Base-by-base conservation (phyloP, 2,888 invertebrate genomes). In the Hirtodrosophila duncani region DNA sequence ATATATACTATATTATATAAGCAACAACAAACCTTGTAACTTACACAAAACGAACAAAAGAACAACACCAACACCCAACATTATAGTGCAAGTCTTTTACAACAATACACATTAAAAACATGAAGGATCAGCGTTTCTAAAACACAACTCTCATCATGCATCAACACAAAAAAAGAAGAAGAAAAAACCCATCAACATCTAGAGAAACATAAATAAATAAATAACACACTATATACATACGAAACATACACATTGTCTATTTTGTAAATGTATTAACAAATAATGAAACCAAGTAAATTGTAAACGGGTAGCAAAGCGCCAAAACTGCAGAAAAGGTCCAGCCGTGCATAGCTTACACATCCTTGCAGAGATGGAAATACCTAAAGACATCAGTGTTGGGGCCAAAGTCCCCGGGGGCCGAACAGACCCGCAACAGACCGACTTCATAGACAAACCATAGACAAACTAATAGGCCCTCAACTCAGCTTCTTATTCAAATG, bases 121-220 rank as follows among this genome's bases (percentile, higher is more conserved):
- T 37, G 18, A 68, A 64, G 75, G 75, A 71, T 70, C 67, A 70
- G 59, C 70, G 53, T 64, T 61, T 70, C 70, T 62, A 64, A 69
- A 70, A 67, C 68, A 70, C 58, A 50, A 60, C 38, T 42, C 44
- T 59, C 63, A n/a, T 53, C 59, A 53, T 63, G 52, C 48, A 45
- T 16, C 34, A 51, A 43, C 27, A 56, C 44, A 56, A 39, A 37
- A 30, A 44, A 38, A 23, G 0, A 42, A 36, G n/a, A 18, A 17
- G 21, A 46, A 16, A 46, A 36, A 44, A 16, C 45, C 39, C 55
- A 26, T 45, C 11, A 27, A 10, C n/a, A 9, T 10, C 11, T 11
- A 27, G 5, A 11, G 26, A 33, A 34, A 27, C 18, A 31, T 30
- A 41, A 31, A 31, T 44, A 58, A 56, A 58, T 43, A 66, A 48